These are phyloP conservation scores for Hylyphantes graminicola DNA, from an alignment of 1,140 invertebrate species.

Conservation along the genomic window DNA sequence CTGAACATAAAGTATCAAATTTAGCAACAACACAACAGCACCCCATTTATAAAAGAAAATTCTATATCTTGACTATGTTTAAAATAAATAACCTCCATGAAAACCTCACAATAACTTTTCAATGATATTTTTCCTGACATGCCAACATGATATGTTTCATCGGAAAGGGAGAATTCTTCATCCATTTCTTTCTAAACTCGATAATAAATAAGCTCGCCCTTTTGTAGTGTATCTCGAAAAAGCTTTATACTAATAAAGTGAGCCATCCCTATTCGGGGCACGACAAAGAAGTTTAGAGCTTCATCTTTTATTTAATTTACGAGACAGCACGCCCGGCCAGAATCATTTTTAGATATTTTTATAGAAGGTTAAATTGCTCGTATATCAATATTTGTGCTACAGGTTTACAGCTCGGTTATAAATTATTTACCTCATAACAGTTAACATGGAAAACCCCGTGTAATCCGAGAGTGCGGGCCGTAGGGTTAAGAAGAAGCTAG, in stretches of 20 bases:
- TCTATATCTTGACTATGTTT: too few relatives aligned
- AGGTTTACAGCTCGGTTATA: constrained; percentile 60
- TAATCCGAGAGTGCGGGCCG: constrained; percentile 46
- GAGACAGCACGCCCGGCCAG: constrained; percentile 47
- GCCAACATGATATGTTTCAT: constrained; percentile 50
- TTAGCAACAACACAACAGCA: too few relatives aligned
- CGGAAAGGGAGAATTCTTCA: constrained; percentile 22
- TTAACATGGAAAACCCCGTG: constrained; percentile 58
- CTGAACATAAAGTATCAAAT: too few relatives aligned
- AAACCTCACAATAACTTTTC: constrained; percentile 37
- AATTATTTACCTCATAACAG: constrained; percentile 61
- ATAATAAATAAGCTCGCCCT: constrained; percentile 53
- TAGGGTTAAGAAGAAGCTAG: too few relatives aligned
- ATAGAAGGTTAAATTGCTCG: constrained; percentile 60
- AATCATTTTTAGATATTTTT: constrained; percentile 60
- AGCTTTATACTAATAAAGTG: constrained; percentile 57
- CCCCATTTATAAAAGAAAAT: too few relatives aligned
- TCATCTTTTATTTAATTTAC: constrained; percentile 61
- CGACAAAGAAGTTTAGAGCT: constrained; percentile 44
- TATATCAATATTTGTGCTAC: constrained; percentile 61
- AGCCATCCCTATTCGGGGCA: constrained; percentile 37
- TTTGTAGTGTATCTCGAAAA: constrained; percentile 43
- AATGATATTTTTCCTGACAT: constrained; percentile 8
- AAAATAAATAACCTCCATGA: constrained; percentile 25
- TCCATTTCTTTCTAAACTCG: constrained; percentile 44